Percentiles rank a stretch among this genome's conserved stretches.
phyloP scores from a whole-genome alignment of 1,140 invertebrate species.

The Oppia nitens region DNA sequence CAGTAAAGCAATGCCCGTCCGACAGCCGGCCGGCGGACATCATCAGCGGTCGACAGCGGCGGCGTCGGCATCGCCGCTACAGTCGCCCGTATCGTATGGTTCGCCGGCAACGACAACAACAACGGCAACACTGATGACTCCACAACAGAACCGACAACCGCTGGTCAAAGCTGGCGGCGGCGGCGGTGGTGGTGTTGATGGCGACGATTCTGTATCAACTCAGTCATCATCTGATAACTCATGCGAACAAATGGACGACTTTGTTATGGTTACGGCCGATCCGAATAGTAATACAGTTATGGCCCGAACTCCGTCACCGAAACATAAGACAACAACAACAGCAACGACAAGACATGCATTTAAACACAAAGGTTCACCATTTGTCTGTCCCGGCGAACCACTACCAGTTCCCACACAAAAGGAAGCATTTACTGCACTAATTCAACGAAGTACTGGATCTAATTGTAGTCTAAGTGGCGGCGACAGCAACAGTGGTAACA shows the following conservation, averaged over 20 bases:
- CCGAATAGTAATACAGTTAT: conserved; percentile 8
- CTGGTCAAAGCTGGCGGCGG: no score
- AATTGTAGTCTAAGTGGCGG: conserved; percentile 6
- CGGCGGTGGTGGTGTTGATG: no score
- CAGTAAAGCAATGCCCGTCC: background rate
- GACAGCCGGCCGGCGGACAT: background rate
- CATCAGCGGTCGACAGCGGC: background rate
- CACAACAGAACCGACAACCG: background rate
- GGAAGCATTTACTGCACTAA: conserved; percentile 19
- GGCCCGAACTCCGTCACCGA: background rate
- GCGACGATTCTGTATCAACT: background rate
- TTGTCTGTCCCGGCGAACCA: conserved; percentile 13
- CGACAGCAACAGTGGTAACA: conserved; percentile 1
- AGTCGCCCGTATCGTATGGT: background rate
- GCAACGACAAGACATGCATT: background rate
- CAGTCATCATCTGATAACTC: background rate
- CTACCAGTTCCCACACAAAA: conserved; percentile 21
- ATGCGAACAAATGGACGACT: conserved; percentile 51
- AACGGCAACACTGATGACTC: no score
- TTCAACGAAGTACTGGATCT: conserved; percentile 16
- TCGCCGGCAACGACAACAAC: background rate
- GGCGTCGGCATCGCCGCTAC: background rate
- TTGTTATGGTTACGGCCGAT: conserved; percentile 57
- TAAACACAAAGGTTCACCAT: background rate
- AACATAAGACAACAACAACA: background rate